Evolutionary conservation across 2,888 invertebrate species (phyloP).

Genomic region (Ceraclea dissimilis): DNA sequence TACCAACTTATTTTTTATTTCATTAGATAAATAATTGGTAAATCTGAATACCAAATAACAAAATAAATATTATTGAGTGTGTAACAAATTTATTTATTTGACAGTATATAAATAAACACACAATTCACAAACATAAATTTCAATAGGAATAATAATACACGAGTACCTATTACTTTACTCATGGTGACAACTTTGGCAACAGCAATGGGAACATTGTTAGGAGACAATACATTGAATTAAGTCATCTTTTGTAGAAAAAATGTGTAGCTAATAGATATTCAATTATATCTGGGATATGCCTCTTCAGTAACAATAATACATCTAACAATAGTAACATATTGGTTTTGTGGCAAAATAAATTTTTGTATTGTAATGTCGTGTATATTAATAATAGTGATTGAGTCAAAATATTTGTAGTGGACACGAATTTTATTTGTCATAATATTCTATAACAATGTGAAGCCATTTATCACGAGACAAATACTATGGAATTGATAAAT

Average conservation of each 20-base stretch:
- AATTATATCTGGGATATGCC: not conserved
- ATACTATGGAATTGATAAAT: too few species aligned
- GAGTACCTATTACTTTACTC: too few species aligned
- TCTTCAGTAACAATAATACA: not conserved
- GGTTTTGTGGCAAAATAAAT: not conserved
- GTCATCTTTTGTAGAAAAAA: not conserved
- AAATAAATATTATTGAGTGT: too few species aligned
- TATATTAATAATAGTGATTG: not conserved
- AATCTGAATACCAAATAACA: too few species aligned
- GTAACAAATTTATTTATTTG: too few species aligned
- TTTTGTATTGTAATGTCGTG: not conserved
- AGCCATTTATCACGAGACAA: not conserved
- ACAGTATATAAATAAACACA: too few species aligned
- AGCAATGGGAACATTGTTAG: not conserved
- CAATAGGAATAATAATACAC: too few species aligned
- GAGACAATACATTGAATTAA: not conserved
- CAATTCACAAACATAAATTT: too few species aligned
- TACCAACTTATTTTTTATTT: too few species aligned
- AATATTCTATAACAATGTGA: not conserved
- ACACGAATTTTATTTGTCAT: not conserved
- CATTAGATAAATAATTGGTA: too few species aligned
- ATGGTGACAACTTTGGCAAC: not conserved
- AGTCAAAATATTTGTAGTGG: slow-evolving; percentile 2
- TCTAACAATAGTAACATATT: not conserved
- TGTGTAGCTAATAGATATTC: not conserved